Percentiles rank a stretch among this genome's conserved stretches.
phyloP scores from a whole-genome alignment of 1,140 invertebrate species.

The Babylonia areolata region DNA sequence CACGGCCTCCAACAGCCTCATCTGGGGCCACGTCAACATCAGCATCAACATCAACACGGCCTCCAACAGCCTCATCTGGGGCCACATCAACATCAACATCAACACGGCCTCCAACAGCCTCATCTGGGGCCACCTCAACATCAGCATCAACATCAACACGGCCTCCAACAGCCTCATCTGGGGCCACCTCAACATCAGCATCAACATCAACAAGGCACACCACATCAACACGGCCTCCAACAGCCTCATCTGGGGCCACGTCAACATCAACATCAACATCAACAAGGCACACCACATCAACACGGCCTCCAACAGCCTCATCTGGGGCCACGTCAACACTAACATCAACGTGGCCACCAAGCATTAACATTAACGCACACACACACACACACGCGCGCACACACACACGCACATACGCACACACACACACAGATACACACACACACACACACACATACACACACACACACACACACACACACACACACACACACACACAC shows the following conservation, averaged over 20 bases:
- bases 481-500: neutral
- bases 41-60: neutral
- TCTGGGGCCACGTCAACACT: neutral
- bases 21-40: neutral
- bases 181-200: neutral
- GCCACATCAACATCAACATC: neutral
- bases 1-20: neutral
- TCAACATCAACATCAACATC: neutral
- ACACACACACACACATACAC: constrained; percentile 15
- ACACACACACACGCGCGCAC: constrained; percentile 17
- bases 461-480: neutral
- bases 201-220: neutral
- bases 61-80: neutral
- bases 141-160: neutral
- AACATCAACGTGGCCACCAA: neutral
- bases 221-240: no score
- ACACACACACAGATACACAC: constrained; percentile 6
- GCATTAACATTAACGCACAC: neutral
- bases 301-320: no score
- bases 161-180: neutral
- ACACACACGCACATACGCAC: constrained; percentile 5
- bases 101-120: neutral
- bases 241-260: neutral
- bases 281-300: neutral
- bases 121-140: no score